Conservation (phyloP, 2,113 vertebrate species). For the Dasypus novemcinctus region DNA sequence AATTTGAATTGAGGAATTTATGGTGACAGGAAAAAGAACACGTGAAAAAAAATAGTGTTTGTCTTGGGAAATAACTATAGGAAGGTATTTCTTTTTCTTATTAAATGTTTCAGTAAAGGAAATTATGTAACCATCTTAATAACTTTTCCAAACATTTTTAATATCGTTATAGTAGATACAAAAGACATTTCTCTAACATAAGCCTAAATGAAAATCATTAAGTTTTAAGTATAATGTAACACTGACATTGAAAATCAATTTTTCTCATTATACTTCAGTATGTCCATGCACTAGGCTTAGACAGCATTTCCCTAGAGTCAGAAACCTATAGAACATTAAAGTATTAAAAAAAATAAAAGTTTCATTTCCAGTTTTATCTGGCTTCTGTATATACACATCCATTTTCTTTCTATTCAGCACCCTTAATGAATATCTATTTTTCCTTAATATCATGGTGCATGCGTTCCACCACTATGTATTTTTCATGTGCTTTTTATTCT, state of each 20-base stretch:
- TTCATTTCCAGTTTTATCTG: background rate
- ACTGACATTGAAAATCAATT: background rate
- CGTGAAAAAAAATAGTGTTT: conserved; percentile 1
- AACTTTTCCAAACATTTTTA: conserved; percentile 30
- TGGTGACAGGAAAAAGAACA: background rate
- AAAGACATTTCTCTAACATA: background rate
- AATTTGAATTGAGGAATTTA: background rate
- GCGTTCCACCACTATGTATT: background rate
- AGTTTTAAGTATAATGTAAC: background rate
- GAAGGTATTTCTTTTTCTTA: conserved; percentile 2
- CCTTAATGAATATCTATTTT: background rate
- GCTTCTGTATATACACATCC: background rate
- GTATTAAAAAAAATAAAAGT: background rate
- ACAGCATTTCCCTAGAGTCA: background rate
- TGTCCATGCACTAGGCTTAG: background rate
- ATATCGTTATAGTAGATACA: background rate
- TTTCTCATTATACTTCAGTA: background rate
- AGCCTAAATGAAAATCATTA: background rate
- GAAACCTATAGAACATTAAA: background rate
- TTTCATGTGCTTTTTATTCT: conserved; percentile 38
- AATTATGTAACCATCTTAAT: background rate
- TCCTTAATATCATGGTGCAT: background rate
- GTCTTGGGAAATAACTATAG: background rate
- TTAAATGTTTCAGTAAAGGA: background rate
- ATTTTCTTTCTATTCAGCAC: background rate